Evolutionary conservation across 2,888 invertebrate genomes (phyloP), one percentile per base, ranked within the genome.

Genomic region (Drymonia ruficornis): DNA sequence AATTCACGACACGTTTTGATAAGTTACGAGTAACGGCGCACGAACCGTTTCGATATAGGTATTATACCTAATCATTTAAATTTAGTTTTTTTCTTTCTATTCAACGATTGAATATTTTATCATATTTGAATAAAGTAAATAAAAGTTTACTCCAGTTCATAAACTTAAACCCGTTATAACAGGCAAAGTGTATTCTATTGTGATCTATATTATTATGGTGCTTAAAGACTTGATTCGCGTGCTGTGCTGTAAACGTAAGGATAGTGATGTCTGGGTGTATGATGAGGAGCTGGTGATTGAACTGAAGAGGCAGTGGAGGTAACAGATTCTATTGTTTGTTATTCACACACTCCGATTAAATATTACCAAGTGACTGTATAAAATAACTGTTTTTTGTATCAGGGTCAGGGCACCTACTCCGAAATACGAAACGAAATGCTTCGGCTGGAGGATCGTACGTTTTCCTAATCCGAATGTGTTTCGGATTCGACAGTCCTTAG

Each of bases 211-310:
- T 29, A 48, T 47, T 45, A 55, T 52, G 50, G 54, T 54, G 56
- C 36, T 60, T 15, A 46, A 46, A n/a, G 52, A 60, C 1, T 18
- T 60, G 15, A 12, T 54, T 6, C 52, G 38, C 18, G 44, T 47
- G 38, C 34, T 60, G 13, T 60, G 60, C 36, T 60, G 60, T 38
- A 47, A 50, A 15, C 42, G 16, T n/a, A 47, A 54, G 29, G 56
- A 53, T 7, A 16, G 46, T 34, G 50, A 52, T 13, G 19, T 38
- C 23, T 52, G 45, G 11, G 28, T 42, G 5, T 38, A 15, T 46
- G 36, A 16, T 23, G 42, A 40, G 16, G 48, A 23, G 13, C 5
- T 47, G 18, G 34, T 34, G 31, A 34, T 34, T 18, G 34, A 47
- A 34, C 16, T 47, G 11, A 47, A 34, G 34, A 47, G 31, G 12